Evolutionary conservation across 1,140 invertebrate species (phyloP).

Genomic region (Cydia pomonella): DNA sequence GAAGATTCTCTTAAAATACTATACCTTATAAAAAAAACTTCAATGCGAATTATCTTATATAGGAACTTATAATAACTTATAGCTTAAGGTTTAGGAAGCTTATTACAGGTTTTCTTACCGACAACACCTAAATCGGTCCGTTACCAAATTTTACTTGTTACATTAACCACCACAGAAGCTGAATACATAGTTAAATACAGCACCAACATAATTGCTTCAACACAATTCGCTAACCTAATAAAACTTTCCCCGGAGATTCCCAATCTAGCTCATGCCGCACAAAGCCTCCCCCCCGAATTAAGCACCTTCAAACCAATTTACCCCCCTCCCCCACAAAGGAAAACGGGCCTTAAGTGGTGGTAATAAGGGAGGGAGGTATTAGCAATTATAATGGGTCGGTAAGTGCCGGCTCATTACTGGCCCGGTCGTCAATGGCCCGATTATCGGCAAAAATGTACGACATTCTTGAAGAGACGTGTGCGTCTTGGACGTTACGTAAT

Average conservation of each 20-base stretch:
- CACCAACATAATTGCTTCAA: conserved; percentile 4
- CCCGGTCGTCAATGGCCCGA: conserved; percentile 31
- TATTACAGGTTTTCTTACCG: too few relatives aligned
- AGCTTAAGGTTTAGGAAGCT: too few relatives aligned
- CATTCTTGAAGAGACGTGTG: conserved; percentile 19
- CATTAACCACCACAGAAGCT: neutral
- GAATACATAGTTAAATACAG: conserved; percentile 9
- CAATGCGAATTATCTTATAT: too few relatives aligned
- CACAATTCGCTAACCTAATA: conserved; percentile 30
- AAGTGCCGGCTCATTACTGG: conserved; percentile 55
- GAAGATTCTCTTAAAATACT: too few relatives aligned
- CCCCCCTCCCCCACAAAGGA: neutral
- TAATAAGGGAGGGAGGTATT: conserved; percentile 46
- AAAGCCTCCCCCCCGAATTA: conserved; percentile 7
- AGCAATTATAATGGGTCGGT: conserved; percentile 66
- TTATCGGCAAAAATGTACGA: conserved; percentile 13
- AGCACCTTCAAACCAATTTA: conserved; percentile 14
- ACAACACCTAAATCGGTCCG: too few relatives aligned
- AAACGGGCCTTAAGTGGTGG: conserved; percentile 19
- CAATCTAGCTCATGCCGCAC: conserved; percentile 14
- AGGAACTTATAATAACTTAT: too few relatives aligned
- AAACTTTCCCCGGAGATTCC: conserved; percentile 20
- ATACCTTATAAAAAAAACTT: too few relatives aligned
- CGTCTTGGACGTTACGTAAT: neutral
- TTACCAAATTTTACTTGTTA: neutral